Base-by-base conservation (phyloP, 2,888 invertebrate genomes). In the Apoderus coryli region DNA sequence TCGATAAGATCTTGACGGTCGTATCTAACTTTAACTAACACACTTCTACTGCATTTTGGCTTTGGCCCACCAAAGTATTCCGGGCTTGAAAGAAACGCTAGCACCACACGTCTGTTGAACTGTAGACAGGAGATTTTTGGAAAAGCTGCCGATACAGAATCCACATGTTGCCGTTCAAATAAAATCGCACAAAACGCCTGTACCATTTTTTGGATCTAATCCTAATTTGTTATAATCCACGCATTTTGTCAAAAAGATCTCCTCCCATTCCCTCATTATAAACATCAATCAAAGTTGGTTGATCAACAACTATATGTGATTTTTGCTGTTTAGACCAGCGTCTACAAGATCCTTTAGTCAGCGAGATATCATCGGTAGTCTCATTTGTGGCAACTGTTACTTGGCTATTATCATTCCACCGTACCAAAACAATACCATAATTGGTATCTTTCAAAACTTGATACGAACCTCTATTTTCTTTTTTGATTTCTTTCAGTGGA, bases 191-290 rank as follows among this genome's bases (percentile, higher is more conserved):
- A 22, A 40, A 28, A 6, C 38, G 39, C 41, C 39, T 39, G 29
- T 40, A 41, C 43, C 43, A 43, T 37, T 40, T 41, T 16, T 32
- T 40, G 9, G 35, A 36, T 22, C 41, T 31, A 9, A 38, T 37
- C 27, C 31, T 32, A 14, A 22, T 25, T 26, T 41, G 22, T 25
- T 37, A 40, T 6, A 33, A 25, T 2, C 35, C 36, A 6, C 33
- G 25, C 28, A 35, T 25, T 38, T 41, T 25, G 19, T 42, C 39
- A 27, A 42, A 40, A 6, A 36, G 28, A 31, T 40, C 38, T 10
- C 39, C 40, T 11, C 39, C 39, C 42, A 38, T 41, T 25, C 42
- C 40, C 22, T 43, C 28, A 25, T 43, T 43, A 22, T 42, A 43
- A 3, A 30, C 3, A 27, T 33, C 16, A 5, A 39, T 31, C 5